Evolutionary conservation across 2,113 vertebrate species (phyloP), one percentile per base, ranked within the genome.

Genomic region (Octodon degus): DNA sequence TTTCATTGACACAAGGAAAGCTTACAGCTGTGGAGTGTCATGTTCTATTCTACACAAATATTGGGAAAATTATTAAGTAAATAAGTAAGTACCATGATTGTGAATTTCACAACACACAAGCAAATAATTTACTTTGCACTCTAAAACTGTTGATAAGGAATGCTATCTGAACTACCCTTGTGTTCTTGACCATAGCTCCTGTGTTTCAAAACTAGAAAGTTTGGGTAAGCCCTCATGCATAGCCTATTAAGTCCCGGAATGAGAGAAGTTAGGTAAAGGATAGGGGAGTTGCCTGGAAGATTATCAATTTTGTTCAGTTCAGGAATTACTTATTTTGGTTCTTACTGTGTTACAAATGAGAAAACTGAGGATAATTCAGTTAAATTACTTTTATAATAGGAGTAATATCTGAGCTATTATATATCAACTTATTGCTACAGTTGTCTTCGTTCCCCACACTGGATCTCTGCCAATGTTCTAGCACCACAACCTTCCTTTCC

Each of bases 391-490:
- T 80, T 32, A 58, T 58, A 68, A 68, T 79, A 90, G 24, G 12
- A 93, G 60, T 82, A 91, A 79, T 90, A 94, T 85, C 83, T 92
- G 58, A 89, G 65, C 84, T 24, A 84, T 89, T 84, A 68, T 83
- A 95, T 34, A 14, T 37, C 1, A 60, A 86, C 68, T 97, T 67
- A 86, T 94, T 90, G 68, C 9, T 80, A 60, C 40, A 60, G 16
- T 91, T 86, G 17, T 89, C 91, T 68, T 89, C 94, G 93, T 91
- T 96, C 34, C 14, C 85, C 50, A 68, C 92, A 32, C 17, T 89
- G 86, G 58, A 19, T 89, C 58, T 90, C 79, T 96, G 86, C 89
- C 93, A 83, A 76, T 76, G 2, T 37, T 90, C 77, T n/a, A 34
- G 12, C 53, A 72, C 9, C 0, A 19, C 53, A 72, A 3, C 2